Percentiles rank a stretch among this genome's conserved stretches.
Evolutionary conservation across 1,140 invertebrate genomes (phyloP).

Genomic region (Euwallacea fornicatus): DNA sequence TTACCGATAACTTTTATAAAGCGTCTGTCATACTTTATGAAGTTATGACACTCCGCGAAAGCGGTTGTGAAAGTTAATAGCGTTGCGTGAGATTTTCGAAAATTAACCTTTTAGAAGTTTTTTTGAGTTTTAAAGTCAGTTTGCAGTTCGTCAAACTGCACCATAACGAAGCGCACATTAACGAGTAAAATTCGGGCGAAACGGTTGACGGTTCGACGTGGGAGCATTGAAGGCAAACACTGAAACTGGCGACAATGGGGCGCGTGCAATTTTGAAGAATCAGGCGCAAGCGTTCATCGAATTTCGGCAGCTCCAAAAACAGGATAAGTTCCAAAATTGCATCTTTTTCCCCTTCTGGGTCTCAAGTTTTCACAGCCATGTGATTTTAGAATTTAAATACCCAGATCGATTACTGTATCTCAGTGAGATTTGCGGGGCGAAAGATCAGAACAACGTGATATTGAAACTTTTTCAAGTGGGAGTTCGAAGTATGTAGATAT

Average conservation of each 20-base stretch:
- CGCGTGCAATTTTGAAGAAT: conserved; percentile 11
- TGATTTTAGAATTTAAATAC: background rate
- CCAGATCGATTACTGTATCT: conserved; percentile 2
- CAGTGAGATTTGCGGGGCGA: background rate
- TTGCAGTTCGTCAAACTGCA: too few relatives aligned
- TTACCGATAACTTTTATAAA: too few relatives aligned
- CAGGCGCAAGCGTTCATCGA: conserved; percentile 14
- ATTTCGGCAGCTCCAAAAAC: background rate
- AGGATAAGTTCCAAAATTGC: conserved; percentile 1
- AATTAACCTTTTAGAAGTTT: too few relatives aligned
- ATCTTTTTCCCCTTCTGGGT: background rate
- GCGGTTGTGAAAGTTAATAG: too few relatives aligned
- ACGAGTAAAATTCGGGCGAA: conserved; percentile 1
- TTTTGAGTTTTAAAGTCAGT: too few relatives aligned
- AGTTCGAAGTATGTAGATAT: too few relatives aligned
- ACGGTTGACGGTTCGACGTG: background rate
- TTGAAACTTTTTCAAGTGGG: too few relatives aligned
- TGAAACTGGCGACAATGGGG: conserved; percentile 7
- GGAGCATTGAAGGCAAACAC: conserved; percentile 5
- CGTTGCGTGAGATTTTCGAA: too few relatives aligned
- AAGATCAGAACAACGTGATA: too few relatives aligned
- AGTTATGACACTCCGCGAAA: too few relatives aligned
- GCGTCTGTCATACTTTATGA: too few relatives aligned
- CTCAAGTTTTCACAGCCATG: background rate
- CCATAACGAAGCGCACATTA: background rate